phyloP scores from a whole-genome alignment of 2,888 invertebrate genomes.

The Latheticus oryzae region DNA sequence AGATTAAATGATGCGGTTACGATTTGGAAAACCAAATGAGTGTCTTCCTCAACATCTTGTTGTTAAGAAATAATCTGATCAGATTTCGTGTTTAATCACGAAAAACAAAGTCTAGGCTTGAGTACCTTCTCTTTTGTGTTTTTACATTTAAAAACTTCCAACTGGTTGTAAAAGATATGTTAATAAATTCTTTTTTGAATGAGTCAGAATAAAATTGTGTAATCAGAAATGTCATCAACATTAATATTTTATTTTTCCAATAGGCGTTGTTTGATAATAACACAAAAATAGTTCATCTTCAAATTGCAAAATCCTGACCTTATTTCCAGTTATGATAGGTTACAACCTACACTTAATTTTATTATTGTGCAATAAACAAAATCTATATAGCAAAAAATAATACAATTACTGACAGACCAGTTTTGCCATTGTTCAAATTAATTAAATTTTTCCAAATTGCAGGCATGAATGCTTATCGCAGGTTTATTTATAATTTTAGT shows the following conservation, averaged over 20 bases:
- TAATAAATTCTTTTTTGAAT: conserved; percentile 19
- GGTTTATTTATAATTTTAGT: too few species aligned
- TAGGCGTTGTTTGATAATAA: conserved; percentile 4
- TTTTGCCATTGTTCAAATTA: conserved; percentile 20
- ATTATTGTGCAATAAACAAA: conserved; percentile 20
- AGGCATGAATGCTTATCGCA: too few species aligned
- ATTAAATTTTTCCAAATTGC: too few species aligned
- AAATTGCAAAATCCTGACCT: conserved; percentile 38
- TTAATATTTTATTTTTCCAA: conserved; percentile 16
- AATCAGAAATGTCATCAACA: conserved; percentile 26
- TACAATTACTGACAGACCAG: too few species aligned
- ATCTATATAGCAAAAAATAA: conserved; percentile 13
- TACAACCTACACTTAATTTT: conserved; percentile 25
- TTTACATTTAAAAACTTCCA: conserved; percentile 8
- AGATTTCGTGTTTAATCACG: too few species aligned
- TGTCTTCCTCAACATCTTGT: conserved; percentile 19
- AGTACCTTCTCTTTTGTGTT: conserved; percentile 6
- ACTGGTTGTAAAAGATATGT: conserved; percentile 9
- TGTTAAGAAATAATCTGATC: too few species aligned
- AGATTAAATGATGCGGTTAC: conserved; percentile 1
- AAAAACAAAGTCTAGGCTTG: too few species aligned
- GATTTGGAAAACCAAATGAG: conserved; percentile 24
- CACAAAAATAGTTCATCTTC: conserved; percentile 8
- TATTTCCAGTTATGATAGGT: conserved; percentile 9
- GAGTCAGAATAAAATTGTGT: conserved; percentile 19